These are phyloP conservation scores for Globodera ellingtonae DNA, from an alignment of 1,140 invertebrate genomes.

Conservation along the genomic window DNA sequence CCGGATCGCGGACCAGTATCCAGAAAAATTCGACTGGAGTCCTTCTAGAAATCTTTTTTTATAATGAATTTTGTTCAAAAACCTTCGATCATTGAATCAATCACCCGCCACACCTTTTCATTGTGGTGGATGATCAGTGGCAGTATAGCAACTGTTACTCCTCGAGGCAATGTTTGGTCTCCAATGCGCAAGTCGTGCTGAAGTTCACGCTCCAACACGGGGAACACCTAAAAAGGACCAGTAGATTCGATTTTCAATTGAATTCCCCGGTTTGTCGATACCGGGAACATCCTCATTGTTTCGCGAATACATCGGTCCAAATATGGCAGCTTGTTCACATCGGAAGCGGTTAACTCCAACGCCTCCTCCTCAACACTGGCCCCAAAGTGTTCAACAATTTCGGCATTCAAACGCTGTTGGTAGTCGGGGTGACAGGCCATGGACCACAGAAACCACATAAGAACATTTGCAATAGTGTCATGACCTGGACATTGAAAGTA, in stretches of 20 bases:
- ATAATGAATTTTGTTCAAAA: too few relatives aligned
- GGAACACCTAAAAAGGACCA: not conserved
- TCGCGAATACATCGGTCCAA: not conserved
- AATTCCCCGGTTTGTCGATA: too few relatives aligned
- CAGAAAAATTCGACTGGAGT: too few relatives aligned
- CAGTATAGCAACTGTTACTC: not conserved
- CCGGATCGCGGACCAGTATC: too few relatives aligned
- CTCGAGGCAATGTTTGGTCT: conserved; percentile 2
- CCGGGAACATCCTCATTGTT: not conserved
- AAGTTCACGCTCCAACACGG: conserved; percentile 7
- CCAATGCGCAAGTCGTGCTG: conserved; percentile 3
- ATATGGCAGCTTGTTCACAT: conserved; percentile 5
- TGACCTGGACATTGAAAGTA: not conserved
- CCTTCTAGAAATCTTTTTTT: too few relatives aligned
- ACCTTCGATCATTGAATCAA: too few relatives aligned
- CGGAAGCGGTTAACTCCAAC: not conserved
- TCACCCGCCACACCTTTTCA: not conserved
- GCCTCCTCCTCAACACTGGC: not conserved
- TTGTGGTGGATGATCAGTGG: conserved; percentile 19
- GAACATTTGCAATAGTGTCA: not conserved
- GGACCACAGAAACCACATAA: not conserved
- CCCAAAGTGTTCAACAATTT: not conserved
- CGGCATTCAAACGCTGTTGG: not conserved
- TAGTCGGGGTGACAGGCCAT: not conserved
- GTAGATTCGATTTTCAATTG: not conserved